Percentiles rank a stretch among this genome's conserved stretches.
Evolutionary conservation across 2,113 vertebrate genomes (phyloP).

Genomic region (Rissa tridactyla): DNA sequence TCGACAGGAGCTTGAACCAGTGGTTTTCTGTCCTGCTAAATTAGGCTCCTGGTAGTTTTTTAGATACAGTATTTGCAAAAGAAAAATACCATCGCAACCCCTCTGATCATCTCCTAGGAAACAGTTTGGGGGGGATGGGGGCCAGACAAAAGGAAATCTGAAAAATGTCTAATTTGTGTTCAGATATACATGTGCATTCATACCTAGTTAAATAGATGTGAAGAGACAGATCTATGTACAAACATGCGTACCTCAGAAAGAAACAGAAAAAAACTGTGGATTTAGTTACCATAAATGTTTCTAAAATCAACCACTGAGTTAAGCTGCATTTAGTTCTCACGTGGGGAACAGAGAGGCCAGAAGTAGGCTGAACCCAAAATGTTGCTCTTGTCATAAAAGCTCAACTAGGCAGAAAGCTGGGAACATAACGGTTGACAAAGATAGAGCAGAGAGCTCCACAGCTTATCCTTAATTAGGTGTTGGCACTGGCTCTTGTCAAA

Average conservation of each 20-base stretch:
- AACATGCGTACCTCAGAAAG: neutral
- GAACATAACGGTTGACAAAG: conserved; percentile 73
- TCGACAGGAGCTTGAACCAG: neutral
- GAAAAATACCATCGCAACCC: neutral
- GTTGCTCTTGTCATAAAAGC: conserved; percentile 76
- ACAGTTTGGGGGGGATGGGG: neutral
- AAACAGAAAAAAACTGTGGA: neutral
- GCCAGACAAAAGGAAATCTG: neutral
- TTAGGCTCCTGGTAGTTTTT: neutral
- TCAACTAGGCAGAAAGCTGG: conserved; percentile 78
- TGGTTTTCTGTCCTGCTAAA: neutral
- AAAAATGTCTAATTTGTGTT: neutral
- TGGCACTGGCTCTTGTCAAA: conserved; percentile 79
- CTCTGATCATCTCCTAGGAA: conserved; percentile 35
- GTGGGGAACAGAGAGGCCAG: neutral
- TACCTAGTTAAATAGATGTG: neutral
- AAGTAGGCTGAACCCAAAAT: conserved; percentile 54
- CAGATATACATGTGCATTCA: neutral
- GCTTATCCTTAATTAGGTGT: conserved; percentile 82
- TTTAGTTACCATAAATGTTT: neutral
- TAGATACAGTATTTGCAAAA: neutral
- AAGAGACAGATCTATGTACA: neutral
- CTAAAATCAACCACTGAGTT: neutral
- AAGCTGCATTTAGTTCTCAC: neutral
- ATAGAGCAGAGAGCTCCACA: conserved; percentile 67